Percentiles rank a stretch among this genome's conserved stretches.
These are phyloP conservation scores for Antedon bifida DNA, from an alignment of 35 echinoderm and acorn worm species.

Conservation along the genomic window DNA sequence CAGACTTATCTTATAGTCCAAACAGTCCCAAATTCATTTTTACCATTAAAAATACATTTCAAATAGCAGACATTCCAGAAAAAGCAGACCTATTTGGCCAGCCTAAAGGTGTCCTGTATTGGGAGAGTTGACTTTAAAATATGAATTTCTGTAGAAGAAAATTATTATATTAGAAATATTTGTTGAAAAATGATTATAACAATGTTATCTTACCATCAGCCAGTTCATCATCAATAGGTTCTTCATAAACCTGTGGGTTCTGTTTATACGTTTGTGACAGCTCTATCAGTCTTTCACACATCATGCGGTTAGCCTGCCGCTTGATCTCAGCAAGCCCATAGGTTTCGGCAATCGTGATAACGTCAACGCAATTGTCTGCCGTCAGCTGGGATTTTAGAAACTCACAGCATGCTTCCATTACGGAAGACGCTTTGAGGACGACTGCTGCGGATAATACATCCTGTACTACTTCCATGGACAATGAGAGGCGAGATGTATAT, in stretches of 20 bases:
- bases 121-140: too few relatives aligned
- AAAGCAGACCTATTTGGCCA: too few relatives aligned
- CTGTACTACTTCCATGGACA: slow-evolving; percentile 43
- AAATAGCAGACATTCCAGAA: too few relatives aligned
- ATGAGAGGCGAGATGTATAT: slow-evolving; percentile 42
- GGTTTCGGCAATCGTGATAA: slow-evolving; percentile 59
- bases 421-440: slow-evolving; percentile 34
- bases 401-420: slow-evolving; percentile 59
- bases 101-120: too few relatives aligned
- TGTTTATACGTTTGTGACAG: slow-evolving; percentile 55
- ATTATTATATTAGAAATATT: too few relatives aligned
- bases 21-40: too few relatives aligned
- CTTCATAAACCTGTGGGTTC: background rate
- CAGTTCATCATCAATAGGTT: background rate
- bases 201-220: background rate
- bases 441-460: slow-evolving; percentile 35
- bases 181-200: background rate
- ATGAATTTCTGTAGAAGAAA: too few relatives aligned
- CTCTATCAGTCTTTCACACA: slow-evolving; percentile 69
- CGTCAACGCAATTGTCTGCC: slow-evolving; percentile 68
- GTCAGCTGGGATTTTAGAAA: slow-evolving; percentile 62
- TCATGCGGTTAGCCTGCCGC: slow-evolving; percentile 46
- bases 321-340: slow-evolving; percentile 54
- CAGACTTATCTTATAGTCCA: too few relatives aligned
- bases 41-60: too few relatives aligned